Evolutionary conservation across 2,797 vertebrate species (phyloP), one percentile per base, ranked within the genome.

Genomic region (Gephyroberyx darwinii): DNA sequence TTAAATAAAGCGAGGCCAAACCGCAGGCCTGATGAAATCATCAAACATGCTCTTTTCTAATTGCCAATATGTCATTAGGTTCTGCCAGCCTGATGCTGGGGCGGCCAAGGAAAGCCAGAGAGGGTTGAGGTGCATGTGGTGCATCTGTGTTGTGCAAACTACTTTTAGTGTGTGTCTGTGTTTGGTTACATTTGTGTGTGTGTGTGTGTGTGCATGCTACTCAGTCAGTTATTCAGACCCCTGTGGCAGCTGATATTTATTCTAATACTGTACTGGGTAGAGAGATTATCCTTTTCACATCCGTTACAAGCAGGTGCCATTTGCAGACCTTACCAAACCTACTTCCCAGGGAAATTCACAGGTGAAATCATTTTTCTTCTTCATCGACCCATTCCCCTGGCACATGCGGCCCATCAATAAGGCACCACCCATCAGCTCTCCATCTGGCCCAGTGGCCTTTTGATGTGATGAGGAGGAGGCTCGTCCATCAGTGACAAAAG

Each of bases 21-120:
- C 67, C 0, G 0, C 26, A 33, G 50, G 65, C 39, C 69, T 58
- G 80, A 75, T 78, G 73, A 78, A 82, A 85, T 83, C 74, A 86
- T 84, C 75, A 75, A 80, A 85, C 53, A 62, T 78, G 72, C 76
- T 83, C 75, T 69, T 78, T 43, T 86, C 78, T 78, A 80, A 87
- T 76, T 88, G 85, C 69, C 80, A 63, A 85, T 86, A 69, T 62
- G 70, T 83, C 84, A 85, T 80, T 55, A 59, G 68, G 65, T 67
- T 67, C 60, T 74, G 70, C 69, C 73, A 72, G 56, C 71, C 57
- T 71, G 75, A 76, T 60, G 75, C 70, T 55, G 55, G 0, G 16
- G 20, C 4, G 66, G 47, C 37, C 51, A 57, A 39, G 12, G 52
- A 66, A 43, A 47, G 35, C 8, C 52, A 56, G 55, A 1, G 13